Evolutionary conservation across 2,797 vertebrate genomes (phyloP).

Genomic region (Lacerta viridis): DNA sequence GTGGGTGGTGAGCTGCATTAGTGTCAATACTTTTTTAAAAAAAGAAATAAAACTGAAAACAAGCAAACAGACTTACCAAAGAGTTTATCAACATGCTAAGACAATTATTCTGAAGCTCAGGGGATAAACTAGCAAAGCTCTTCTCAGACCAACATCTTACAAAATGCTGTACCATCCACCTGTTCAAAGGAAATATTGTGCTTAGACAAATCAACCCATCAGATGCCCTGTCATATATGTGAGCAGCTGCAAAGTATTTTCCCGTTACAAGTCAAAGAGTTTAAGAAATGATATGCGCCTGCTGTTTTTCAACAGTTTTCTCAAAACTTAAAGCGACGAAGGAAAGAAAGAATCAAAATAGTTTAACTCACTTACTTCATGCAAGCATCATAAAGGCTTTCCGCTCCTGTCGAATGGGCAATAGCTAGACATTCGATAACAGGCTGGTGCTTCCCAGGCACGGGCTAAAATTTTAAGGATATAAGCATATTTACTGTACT

Average conservation of each 20-base stretch:
- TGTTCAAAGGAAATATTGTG: slow-evolving; percentile 72
- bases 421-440: slow-evolving; percentile 92
- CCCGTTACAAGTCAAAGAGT: slow-evolving; percentile 9
- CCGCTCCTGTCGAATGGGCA: slow-evolving; percentile 87
- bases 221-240: background rate
- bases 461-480: slow-evolving; percentile 82
- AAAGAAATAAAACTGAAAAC: too few relatives aligned
- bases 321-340: slow-evolving; percentile 51
- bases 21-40: slow-evolving; percentile 24
- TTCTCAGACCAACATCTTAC: slow-evolving; percentile 93
- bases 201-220: slow-evolving; percentile 41
- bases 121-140: slow-evolving; percentile 89
- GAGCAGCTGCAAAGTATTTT: slow-evolving; percentile 14
- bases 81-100: slow-evolving; percentile 85
- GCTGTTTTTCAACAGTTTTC: slow-evolving; percentile 41
- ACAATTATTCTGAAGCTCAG: slow-evolving; percentile 90
- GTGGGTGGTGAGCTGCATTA: background rate
- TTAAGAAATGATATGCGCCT: background rate
- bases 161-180: slow-evolving; percentile 93
- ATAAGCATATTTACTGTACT: slow-evolving; percentile 52
- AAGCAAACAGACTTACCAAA: slow-evolving; percentile 84
- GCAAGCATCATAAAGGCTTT: slow-evolving; percentile 88
- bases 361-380: slow-evolving; percentile 87
- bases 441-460: slow-evolving; percentile 87
- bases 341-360: slow-evolving; percentile 28